Evolutionary conservation across 2,888 invertebrate species (phyloP), one percentile per base, ranked within the genome.

Genomic region (Notocelia uddmanniana): DNA sequence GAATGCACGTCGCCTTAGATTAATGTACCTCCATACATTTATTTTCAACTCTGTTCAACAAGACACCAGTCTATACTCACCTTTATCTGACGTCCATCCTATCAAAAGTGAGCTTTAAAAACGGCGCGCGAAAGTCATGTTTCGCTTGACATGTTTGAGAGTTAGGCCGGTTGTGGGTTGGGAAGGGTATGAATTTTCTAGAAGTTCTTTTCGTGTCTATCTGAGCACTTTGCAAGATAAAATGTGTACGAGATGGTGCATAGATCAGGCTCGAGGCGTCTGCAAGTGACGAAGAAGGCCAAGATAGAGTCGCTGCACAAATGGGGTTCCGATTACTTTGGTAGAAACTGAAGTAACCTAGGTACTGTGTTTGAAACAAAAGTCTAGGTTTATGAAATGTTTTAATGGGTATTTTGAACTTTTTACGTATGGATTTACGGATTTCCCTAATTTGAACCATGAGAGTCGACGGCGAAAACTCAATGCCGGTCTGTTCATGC

Each of bases 191-290:
- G 92, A 91, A 90, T 91, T 91, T 91, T 91, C 90, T 89, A 84
- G 85, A 91, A 91, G 85, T 92, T 92, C 91, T 88, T 87, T 83
- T 84, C 84, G 89, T 91, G 92, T 92, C 92, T 92, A 90, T 90
- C 89, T 88, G 88, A 92, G 91, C 90, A 92, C 91, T 92, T 92
- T 92, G 93, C 90, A 89, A 91, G 91, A 92, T 93, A 93, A 93
- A 93, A 90, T 90, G 90, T 90, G 90, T 87, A 86, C 84, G 86
- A 82, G 82, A 83, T 85, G 86, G 85, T 88, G 88, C 89, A 91
- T 92, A 92, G 92, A 92, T 92, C 91, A 91, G 83, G 81, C 83
- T 89, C 87, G 88, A 89, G 86, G 86, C 83, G 82, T 83, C 80
- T 79, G 82, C 73, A 78, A 85, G 79, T 78, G 80, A 80, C 80